These are phyloP conservation scores for Neodontobutis hainanensis DNA, from an alignment of 2,113 vertebrate genomes.

Conservation along the genomic window DNA sequence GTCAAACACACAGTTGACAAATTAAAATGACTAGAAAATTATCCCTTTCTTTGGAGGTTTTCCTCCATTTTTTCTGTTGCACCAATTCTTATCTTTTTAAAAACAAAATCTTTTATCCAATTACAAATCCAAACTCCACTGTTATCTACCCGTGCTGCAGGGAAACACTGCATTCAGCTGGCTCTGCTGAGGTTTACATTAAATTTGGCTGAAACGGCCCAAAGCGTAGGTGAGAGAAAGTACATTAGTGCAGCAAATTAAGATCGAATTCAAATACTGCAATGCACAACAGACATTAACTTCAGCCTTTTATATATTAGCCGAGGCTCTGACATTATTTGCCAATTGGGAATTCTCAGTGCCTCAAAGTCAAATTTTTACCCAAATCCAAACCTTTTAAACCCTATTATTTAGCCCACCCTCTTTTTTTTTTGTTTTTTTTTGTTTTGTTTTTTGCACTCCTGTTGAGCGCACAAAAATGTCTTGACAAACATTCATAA, in stretches of 20 bases:
- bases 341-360: constrained; percentile 10
- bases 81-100: not conserved
- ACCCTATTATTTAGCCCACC: constrained; percentile 7
- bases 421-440: constrained; percentile 1
- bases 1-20: not conserved
- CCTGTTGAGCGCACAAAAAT: constrained; percentile 7
- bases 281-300: constrained; percentile 20
- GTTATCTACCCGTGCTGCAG: constrained; percentile 9
- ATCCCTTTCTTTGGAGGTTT: not conserved
- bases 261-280: constrained; percentile 25
- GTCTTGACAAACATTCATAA: constrained; percentile 29
- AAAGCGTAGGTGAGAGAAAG: constrained; percentile 19
- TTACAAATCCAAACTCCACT: constrained; percentile 4
- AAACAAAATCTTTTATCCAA: constrained; percentile 16
- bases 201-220: constrained; percentile 20
- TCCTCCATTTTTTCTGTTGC: too few species aligned
- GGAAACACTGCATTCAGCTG: constrained; percentile 20
- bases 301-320: constrained; percentile 6
- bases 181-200: constrained; percentile 6
- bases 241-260: constrained; percentile 37
- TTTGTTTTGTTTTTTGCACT: constrained; percentile 13
- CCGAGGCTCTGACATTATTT: not conserved
- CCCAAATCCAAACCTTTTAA: constrained; percentile 26
- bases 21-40: not conserved
- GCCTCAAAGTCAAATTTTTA: constrained; percentile 2